Evolutionary conservation across 2,888 invertebrate species (phyloP).

Genomic region (Ryuthela nishihirai): DNA sequence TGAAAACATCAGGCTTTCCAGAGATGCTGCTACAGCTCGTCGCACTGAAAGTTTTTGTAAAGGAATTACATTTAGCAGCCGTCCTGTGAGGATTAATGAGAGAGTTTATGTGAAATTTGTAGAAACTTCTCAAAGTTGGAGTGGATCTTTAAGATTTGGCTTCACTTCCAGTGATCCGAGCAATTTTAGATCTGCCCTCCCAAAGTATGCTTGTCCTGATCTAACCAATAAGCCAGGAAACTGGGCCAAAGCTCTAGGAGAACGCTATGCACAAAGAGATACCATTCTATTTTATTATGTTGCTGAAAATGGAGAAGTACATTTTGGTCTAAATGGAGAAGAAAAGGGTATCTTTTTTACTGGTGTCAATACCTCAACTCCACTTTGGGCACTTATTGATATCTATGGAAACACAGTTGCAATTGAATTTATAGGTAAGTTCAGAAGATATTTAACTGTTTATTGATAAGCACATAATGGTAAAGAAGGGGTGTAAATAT

Average conservation of each 20-base stretch:
- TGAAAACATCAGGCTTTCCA: slow-evolving; percentile 81
- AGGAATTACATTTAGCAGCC: slow-evolving; percentile 65
- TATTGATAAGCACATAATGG: too few species aligned
- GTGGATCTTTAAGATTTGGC: slow-evolving; percentile 92
- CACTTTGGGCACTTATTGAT: slow-evolving; percentile 91
- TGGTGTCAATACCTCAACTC: slow-evolving; percentile 72
- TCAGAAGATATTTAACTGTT: too few species aligned
- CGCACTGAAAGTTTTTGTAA: slow-evolving; percentile 96
- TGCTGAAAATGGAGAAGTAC: slow-evolving; percentile 85
- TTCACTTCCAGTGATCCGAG: slow-evolving; percentile 9
- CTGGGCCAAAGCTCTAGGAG: slow-evolving; percentile 89
- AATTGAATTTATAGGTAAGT: slow-evolving; percentile 70
- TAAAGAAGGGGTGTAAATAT: too few species aligned
- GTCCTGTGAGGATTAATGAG: slow-evolving; percentile 88
- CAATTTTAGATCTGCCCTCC: slow-evolving; percentile 57
- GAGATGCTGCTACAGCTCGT: slow-evolving; percentile 77
- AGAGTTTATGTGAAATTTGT: slow-evolving; percentile 83
- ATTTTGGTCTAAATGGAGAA: slow-evolving; percentile 92
- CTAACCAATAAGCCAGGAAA: slow-evolving; percentile 94
- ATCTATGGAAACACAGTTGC: slow-evolving; percentile 97
- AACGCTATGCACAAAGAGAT: slow-evolving; percentile 61
- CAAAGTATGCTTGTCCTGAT: slow-evolving; percentile 97
- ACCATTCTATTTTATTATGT: slow-evolving; percentile 88
- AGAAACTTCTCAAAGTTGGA: slow-evolving; percentile 95
- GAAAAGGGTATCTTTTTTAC: slow-evolving; percentile 82